Base-by-base conservation (phyloP, 64 coral and sea anemone species). In the Stichodactyla helianthus region DNA sequence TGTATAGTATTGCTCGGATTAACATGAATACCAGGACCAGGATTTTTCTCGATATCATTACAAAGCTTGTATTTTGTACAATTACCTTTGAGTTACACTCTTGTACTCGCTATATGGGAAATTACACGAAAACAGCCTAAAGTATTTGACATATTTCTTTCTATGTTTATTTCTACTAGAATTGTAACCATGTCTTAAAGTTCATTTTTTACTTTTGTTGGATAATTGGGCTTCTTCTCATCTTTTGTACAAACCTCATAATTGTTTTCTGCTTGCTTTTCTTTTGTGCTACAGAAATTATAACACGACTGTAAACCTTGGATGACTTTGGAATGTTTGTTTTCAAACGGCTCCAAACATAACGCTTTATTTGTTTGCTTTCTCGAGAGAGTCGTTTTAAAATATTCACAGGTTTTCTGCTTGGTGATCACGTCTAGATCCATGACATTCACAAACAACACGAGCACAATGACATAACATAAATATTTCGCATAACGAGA, bases 1-100 rank as follows among this genome's bases (percentile, higher is more conserved):
- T 63, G 56, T 53, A 89, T 82, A 53, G 88, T 93, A 81, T 83
- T 89, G 19, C 27, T 89, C 6, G 87, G 83, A 88, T 85, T 71
- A 77, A 88, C 64, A 92, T 87, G 50, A 20, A 77, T 35, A 5
- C 1, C 20, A 77, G 51, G 67, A 52, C 84, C 85, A 10, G 85
- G 54, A 53, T 79, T 87, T 74, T 87, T 79, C 70, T 87, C 86
- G 26, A 87, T 77, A 77, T 87, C 53, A 87, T 77, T 87, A 77
- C 53, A 78, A 57, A 87, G 86, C 25, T 87, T 79, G 55, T 79
- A 58, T 52, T 88, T 88, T 79, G 86, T 60, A 88, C 71, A 79
- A 44, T 79, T 88, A 7, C 74, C 53, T 80, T 71, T 80, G 86
- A 88, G 4, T 50, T 59, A 56, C 53, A 79, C 76, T 18, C 62